Conservation (phyloP, 2,797 vertebrate species). For the Rhinoraja longicauda region DNA sequence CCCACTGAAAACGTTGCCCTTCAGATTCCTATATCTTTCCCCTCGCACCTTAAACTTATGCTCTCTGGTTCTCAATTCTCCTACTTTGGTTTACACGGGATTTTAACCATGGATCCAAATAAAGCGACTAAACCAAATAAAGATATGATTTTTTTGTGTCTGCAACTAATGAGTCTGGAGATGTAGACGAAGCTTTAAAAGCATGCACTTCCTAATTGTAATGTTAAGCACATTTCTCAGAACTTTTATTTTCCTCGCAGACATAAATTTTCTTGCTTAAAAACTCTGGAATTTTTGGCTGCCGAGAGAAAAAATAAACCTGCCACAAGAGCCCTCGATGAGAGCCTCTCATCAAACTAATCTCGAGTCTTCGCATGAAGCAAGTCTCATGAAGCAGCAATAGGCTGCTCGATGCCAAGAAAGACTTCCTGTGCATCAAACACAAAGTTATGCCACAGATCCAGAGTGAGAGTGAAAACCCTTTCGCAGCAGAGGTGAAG, state of each 20-base stretch:
- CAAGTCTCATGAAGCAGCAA: neutral
- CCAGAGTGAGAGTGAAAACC: neutral
- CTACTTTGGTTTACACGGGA: neutral
- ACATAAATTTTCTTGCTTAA: neutral
- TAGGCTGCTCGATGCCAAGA: neutral
- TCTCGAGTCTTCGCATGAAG: neutral
- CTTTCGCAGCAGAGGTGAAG: neutral
- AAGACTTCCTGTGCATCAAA: neutral
- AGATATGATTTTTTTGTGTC: neutral
- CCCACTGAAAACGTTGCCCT: no score
- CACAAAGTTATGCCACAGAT: neutral
- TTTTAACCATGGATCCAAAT: neutral
- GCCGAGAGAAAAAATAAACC: neutral
- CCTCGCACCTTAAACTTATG: no score
- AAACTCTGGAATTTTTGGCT: slow-evolving; percentile 19
- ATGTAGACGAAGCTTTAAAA: neutral
- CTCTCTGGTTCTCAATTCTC: no score
- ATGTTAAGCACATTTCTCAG: slow-evolving; percentile 23
- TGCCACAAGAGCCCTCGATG: neutral
- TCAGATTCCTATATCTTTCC: no score
- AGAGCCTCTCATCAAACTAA: neutral
- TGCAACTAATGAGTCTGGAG: neutral
- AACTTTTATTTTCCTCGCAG: neutral
- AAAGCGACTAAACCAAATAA: neutral
- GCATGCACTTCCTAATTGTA: slow-evolving; percentile 18